Base-by-base conservation (phyloP, 2,113 vertebrate genomes). In the Podilymbus podiceps region DNA sequence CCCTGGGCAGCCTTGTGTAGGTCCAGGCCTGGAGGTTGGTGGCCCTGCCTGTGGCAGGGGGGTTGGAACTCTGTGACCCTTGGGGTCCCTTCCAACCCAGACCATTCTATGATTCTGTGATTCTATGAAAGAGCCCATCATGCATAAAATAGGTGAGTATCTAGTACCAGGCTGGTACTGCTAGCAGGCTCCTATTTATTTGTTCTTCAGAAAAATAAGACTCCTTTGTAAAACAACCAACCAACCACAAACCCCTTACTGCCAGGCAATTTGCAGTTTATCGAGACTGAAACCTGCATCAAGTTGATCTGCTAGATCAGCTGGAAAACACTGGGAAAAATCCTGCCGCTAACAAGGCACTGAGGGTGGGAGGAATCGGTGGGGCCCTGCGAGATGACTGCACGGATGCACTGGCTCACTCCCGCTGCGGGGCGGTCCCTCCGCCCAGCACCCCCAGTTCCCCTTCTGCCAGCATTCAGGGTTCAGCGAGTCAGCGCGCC, bases 321-420 rank as follows among this genome's bases (percentile, higher is more conserved):
- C 11, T 22, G 82, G 40, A 15, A 86, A 74, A 53, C 1, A 0
- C 13, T 25, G 8, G 28, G 12, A 67, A 24, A 67, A 67, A 60
- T 67, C 13, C 23, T 7, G 3, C 25, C 0, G 0, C 35, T 38
- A 23, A 23, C 1, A 11, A 53, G 27, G 31, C 1, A 1, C 35
- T 44, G 44, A 31, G 17, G 23, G 31, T 11, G 15, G 24, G 16
- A 31, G 38, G 23, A 19, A 21, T 11, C 15, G 6, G 9, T 11
- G 44, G 1, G 3, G 28, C 47, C 69, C 47, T n/a, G n/a, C 63
- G 30, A 30, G 55, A 16, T 3, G 21, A 30, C 8, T 25, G 40
- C 14, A 7, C 6, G 2, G 40, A 49, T 17, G 40, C 60, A 52
- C 22, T 22, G 19, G 69, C 33, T 15, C 15, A 1, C 15, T 55